Conservation (phyloP, 2,888 invertebrate genomes). For the Apocheima hispidaria region DNA sequence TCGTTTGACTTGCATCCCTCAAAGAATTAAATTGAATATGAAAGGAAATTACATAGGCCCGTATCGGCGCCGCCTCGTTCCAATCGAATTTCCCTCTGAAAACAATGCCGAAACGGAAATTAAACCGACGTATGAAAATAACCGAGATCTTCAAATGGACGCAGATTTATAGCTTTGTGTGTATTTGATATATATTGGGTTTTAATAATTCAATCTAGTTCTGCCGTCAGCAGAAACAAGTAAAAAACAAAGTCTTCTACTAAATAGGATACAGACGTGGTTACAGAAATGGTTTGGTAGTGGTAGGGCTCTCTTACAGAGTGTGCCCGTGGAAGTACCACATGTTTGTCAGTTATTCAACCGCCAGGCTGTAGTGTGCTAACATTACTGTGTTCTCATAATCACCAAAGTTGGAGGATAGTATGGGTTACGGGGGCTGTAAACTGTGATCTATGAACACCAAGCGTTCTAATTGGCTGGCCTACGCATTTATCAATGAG, state of each 20-base stretch:
- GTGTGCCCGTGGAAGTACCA: too few species aligned
- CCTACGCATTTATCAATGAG: too few species aligned
- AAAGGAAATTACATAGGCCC: constrained; percentile 80
- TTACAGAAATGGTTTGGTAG: constrained; percentile 6
- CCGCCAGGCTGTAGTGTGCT: too few species aligned
- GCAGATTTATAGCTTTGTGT: constrained; percentile 54
- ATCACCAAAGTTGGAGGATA: too few species aligned
- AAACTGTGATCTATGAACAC: too few species aligned
- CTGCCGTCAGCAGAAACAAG: not conserved
- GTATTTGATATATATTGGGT: constrained; percentile 25
- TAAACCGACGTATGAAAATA: constrained; percentile 77
- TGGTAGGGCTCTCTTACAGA: too few species aligned
- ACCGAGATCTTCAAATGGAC: constrained; percentile 65
- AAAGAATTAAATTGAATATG: constrained; percentile 79
- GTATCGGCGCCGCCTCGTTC: constrained; percentile 73
- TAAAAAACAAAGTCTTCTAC: not conserved
- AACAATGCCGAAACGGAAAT: constrained; percentile 82
- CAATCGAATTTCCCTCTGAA: constrained; percentile 79
- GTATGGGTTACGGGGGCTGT: too few species aligned
- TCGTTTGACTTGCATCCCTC: constrained; percentile 68
- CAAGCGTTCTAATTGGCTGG: too few species aligned
- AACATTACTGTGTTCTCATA: too few species aligned
- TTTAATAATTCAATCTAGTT: not conserved
- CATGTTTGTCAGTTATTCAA: too few species aligned
- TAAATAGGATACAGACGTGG: not conserved